A percentile compares a stretch with the other conserved stretches of the same genome.
phyloP scores from a whole-genome alignment of 2,797 vertebrate species.

The Bovichtus variegatus region DNA sequence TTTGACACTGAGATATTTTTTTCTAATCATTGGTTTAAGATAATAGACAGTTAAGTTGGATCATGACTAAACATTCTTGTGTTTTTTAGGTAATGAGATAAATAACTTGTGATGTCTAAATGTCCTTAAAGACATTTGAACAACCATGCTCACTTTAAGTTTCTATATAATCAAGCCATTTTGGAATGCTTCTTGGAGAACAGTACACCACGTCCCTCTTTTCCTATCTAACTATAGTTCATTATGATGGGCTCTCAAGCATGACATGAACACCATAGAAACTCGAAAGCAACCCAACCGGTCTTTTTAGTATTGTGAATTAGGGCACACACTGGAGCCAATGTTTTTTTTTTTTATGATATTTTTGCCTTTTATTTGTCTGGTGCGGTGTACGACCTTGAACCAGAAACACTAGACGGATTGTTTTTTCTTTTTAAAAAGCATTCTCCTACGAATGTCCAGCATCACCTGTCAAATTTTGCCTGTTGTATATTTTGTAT shows the following conservation, averaged over 20 bases:
- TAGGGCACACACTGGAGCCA: neutral
- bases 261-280: conserved; percentile 35
- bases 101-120: neutral
- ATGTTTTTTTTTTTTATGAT: neutral
- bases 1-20: neutral
- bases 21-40: neutral
- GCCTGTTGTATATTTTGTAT: too few species aligned
- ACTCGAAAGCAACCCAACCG: conserved; percentile 58
- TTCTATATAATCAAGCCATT: neutral
- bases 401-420: too few species aligned
- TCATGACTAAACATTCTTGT: neutral
- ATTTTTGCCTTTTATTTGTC: neutral
- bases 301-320: conserved; percentile 31
- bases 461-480: too few species aligned
- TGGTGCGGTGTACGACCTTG: too few species aligned
- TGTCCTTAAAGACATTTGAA: neutral
- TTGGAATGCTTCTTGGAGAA: neutral
- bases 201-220: neutral
- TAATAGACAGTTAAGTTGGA: neutral
- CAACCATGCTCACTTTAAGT: neutral
- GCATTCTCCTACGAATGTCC: too few species aligned
- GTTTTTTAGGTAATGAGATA: neutral
- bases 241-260: neutral
- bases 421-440: too few species aligned
- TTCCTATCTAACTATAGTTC: neutral